Base-by-base conservation (phyloP, 2,113 vertebrate genomes). In the Actenoides lindsayi region DNA sequence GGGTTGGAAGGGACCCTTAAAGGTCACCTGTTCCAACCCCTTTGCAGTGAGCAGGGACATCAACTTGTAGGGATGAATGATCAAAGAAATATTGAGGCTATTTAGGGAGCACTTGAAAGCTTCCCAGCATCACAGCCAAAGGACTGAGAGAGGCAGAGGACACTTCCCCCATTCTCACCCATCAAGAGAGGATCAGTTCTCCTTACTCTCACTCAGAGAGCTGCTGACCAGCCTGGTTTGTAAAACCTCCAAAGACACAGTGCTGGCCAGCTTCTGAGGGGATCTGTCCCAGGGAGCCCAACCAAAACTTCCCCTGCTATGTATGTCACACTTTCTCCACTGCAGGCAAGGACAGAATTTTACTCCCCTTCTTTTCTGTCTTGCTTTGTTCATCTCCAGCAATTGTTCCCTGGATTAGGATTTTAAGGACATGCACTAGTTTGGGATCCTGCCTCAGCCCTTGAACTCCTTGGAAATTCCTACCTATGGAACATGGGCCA, bases 171-270 rank as follows among this genome's bases (percentile, higher is more conserved):
- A 28, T 63, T 63, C 31, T 82, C 20, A 78, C 1, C 1, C 1
- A 0, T 57, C 37, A 21, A 70, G 44, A 46, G 15, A 53, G 18
- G n/a, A 85, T 21, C 50, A 31, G 21, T 37, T 82, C 46, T 89
- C 42, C 51, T 73, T 23, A 62, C 0, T 0, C 46, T 35, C 24
- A 16, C 8, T 20, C 16, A 83, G 64, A 27, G 14, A 11, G 15
- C 16, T 79, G 14, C n/a, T 71, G 57, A n/a, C 27, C 37, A 92
- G 31, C 21, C 28, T 90, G 51, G 11, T 31, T 75, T 87, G 68
- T 46, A 76, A 51, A 68, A 56, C 28, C 42, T 76, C 30, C 48
- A 63, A 59, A 90, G 87, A 0, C 4, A 59, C 12, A 62, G 30
- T 1, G 1, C 0, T 75, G 33, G 41, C 10, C 67, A 94, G 13